Percentiles rank a stretch among this genome's conserved stretches.
These are phyloP conservation scores for Pteropus alecto DNA, from an alignment of 2,113 vertebrate species.

Conservation along the genomic window DNA sequence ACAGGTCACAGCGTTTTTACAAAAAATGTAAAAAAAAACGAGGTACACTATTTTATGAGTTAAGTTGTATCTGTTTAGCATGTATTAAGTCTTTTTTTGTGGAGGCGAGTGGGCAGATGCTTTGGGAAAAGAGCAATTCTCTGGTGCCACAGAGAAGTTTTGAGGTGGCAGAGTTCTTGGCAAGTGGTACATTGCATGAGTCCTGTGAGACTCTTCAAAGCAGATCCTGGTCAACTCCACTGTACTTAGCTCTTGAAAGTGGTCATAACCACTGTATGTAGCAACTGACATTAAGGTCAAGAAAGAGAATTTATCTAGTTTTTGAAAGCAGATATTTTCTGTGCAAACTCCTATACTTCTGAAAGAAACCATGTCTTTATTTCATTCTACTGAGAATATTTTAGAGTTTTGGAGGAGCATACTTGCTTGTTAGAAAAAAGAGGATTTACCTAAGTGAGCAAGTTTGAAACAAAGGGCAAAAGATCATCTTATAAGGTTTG, in stretches of 20 bases:
- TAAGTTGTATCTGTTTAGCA: not conserved
- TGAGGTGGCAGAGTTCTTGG: not conserved
- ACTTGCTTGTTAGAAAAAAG: not conserved
- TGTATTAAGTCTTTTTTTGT: not conserved
- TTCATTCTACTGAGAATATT: not conserved
- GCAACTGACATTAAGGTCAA: not conserved
- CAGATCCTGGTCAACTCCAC: not conserved
- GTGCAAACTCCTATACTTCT: not conserved
- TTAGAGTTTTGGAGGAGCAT: not conserved
- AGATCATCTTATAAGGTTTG: not conserved
- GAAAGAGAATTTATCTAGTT: not conserved
- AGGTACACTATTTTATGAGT: not conserved
- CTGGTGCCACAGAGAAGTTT: not conserved
- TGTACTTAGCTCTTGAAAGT: not conserved
- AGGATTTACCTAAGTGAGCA: not conserved
- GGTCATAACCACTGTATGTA: not conserved
- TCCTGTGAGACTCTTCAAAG: not conserved
- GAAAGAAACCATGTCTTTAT: not conserved
- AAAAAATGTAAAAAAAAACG: not conserved
- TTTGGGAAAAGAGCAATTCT: not conserved
- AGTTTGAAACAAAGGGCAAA: not conserved
- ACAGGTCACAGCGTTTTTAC: not conserved
- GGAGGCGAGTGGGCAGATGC: not conserved
- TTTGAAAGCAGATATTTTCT: constrained; percentile 24
- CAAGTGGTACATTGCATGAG: too few species aligned